Evolutionary conservation across 2,797 vertebrate genomes (phyloP).

Genomic region (Chaunax sp.): DNA sequence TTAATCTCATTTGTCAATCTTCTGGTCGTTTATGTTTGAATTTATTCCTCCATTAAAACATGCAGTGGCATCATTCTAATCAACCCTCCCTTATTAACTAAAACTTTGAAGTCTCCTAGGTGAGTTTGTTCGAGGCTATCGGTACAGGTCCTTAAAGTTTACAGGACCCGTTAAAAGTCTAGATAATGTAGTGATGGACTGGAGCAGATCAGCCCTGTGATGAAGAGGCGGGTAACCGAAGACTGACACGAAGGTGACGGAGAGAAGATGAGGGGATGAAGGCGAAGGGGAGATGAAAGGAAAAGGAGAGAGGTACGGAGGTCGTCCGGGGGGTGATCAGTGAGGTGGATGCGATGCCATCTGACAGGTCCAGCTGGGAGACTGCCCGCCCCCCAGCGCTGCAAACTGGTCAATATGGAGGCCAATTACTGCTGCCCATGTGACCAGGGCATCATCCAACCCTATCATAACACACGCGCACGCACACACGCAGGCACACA

Average conservation of each 20-base stretch:
- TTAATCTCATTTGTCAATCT: too few species aligned
- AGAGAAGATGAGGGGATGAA: conserved; percentile 45
- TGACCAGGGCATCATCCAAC: conserved; percentile 84
- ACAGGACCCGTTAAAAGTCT: conserved; percentile 12
- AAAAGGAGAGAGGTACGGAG: conserved; percentile 59
- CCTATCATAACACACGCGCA: conserved; percentile 80
- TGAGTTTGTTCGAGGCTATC: background rate
- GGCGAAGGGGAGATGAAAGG: conserved; percentile 65
- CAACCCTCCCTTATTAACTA: background rate
- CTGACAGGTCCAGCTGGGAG: conserved; percentile 86
- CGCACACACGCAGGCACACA: conserved; percentile 51
- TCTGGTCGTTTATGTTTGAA: background rate
- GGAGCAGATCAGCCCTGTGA: conserved; percentile 24
- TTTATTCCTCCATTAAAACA: conserved; percentile 13
- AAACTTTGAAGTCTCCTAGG: background rate
- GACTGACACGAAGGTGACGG: conserved; percentile 70
- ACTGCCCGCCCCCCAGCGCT: conserved; percentile 80
- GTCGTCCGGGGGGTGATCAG: conserved; percentile 79
- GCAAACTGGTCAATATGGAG: conserved; percentile 87
- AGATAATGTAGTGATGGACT: conserved; percentile 12
- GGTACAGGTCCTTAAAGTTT: conserved; percentile 26
- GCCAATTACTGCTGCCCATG: conserved; percentile 87
- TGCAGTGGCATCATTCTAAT: background rate
- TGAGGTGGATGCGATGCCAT: conserved; percentile 82
- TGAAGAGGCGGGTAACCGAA: conserved; percentile 38